These are phyloP conservation scores for Clupea harengus DNA, from an alignment of 2,113 vertebrate genomes.

Conservation along the genomic window DNA sequence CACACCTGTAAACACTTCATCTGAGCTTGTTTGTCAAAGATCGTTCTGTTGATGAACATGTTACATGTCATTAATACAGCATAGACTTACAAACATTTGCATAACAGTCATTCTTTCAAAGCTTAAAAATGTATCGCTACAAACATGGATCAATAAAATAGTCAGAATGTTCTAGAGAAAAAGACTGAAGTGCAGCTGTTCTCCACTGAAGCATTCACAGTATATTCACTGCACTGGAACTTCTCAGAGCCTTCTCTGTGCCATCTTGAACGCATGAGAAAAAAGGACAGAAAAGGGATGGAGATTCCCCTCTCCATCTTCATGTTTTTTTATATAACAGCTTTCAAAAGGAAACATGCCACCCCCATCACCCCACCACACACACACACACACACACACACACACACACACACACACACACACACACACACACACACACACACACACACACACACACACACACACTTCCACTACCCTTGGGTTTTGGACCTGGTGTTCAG, in stretches of 20 bases:
- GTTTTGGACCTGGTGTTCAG: constrained; percentile 30
- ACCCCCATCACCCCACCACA: constrained; percentile 20
- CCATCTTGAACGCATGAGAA: background rate
- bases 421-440: constrained; percentile 4
- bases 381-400: constrained; percentile 1
- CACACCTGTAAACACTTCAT: background rate
- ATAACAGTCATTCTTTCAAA: too few species aligned
- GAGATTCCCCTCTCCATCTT: background rate
- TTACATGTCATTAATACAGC: background rate
- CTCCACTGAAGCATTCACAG: background rate
- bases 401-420: constrained; percentile 16
- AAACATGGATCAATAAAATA: too few species aligned
- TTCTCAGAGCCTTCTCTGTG: background rate
- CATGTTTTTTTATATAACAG: constrained; percentile 37
- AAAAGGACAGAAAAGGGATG: background rate
- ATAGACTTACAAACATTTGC: too few species aligned
- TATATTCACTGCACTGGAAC: background rate
- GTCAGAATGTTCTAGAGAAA: background rate
- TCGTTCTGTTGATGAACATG: background rate
- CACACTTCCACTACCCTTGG: constrained; percentile 15
- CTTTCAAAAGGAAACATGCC: constrained; percentile 36
- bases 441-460: background rate
- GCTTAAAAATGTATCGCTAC: too few species aligned
- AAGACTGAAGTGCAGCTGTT: background rate
- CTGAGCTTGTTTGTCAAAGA: background rate